phyloP scores from a whole-genome alignment of 2,888 invertebrate genomes.

The Plebejus melissa region DNA sequence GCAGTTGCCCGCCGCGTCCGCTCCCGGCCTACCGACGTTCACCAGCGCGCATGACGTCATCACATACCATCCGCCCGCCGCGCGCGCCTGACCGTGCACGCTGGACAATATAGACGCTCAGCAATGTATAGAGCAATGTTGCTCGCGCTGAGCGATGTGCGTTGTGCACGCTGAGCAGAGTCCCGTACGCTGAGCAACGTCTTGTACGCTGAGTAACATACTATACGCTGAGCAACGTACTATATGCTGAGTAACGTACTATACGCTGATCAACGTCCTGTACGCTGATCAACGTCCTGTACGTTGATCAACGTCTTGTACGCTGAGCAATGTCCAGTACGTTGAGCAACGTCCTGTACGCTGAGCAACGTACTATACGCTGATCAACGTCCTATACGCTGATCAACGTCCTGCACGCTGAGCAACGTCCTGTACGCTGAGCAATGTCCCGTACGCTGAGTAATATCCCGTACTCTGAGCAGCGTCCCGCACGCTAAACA shows the following conservation, averaged over 20 bases:
- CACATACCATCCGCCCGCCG: slow-evolving; percentile 72
- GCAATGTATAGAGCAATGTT: slow-evolving; percentile 79
- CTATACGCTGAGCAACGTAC: not conserved
- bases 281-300: too few species aligned
- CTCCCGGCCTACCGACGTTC: slow-evolving; percentile 53
- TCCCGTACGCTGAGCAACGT: slow-evolving; percentile 32
- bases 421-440: not conserved
- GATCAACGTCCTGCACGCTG: too few species aligned
- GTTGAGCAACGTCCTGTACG: not conserved
- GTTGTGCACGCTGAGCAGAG: slow-evolving; percentile 30
- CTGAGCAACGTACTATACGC: too few species aligned
- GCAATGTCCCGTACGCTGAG: too few species aligned
- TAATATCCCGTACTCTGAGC: too few species aligned
- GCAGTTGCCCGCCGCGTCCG: slow-evolving; percentile 52
- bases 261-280: not conserved
- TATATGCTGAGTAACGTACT: not conserved
- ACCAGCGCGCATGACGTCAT: slow-evolving; percentile 76
- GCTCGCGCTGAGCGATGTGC: slow-evolving; percentile 56
- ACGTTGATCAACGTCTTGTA: too few species aligned
- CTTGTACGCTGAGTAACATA: not conserved
- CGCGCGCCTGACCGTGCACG: slow-evolving; percentile 48
- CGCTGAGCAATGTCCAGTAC: too few species aligned
- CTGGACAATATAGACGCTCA: slow-evolving; percentile 45
- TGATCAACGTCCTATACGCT: too few species aligned
- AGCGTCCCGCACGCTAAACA: too few species aligned